phyloP scores from a whole-genome alignment of 1,140 invertebrate genomes.

The Andricus grossulariae region DNA sequence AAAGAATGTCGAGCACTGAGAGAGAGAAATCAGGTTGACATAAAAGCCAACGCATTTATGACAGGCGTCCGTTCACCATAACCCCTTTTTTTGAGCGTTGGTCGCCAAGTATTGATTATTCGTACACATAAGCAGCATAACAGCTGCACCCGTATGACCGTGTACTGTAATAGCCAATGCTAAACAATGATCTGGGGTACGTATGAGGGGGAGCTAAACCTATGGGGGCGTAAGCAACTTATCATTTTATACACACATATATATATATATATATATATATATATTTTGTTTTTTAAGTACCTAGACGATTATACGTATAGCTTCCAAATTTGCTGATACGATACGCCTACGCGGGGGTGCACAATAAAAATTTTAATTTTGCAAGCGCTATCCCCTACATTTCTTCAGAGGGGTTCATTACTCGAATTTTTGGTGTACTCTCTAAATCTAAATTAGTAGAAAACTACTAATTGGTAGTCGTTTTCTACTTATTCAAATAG shows the following conservation, averaged over 20 bases:
- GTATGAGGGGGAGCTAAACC: conserved; percentile 35
- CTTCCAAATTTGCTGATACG: background rate
- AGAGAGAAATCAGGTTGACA: conserved; percentile 31
- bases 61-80: conserved; percentile 16
- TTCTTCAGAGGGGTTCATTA: too few relatives aligned
- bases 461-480: too few relatives aligned
- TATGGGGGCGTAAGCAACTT: conserved; percentile 50
- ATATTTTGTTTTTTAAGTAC: too few relatives aligned
- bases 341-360: too few relatives aligned
- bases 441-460: too few relatives aligned
- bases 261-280: too few relatives aligned
- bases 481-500: too few relatives aligned
- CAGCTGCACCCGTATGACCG: conserved; percentile 56
- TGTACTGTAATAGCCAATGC: conserved; percentile 37
- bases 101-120: conserved; percentile 44
- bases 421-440: too few relatives aligned
- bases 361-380: too few relatives aligned
- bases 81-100: conserved; percentile 40
- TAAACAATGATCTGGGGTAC: conserved; percentile 44
- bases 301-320: background rate
- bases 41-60: conserved; percentile 31
- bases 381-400: too few relatives aligned
- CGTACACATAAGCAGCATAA: conserved; percentile 33
- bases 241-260: background rate
- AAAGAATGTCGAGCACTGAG: conserved; percentile 28